Evolutionary conservation across 2,113 vertebrate genomes (phyloP).

Genomic region (Cathartes aura): DNA sequence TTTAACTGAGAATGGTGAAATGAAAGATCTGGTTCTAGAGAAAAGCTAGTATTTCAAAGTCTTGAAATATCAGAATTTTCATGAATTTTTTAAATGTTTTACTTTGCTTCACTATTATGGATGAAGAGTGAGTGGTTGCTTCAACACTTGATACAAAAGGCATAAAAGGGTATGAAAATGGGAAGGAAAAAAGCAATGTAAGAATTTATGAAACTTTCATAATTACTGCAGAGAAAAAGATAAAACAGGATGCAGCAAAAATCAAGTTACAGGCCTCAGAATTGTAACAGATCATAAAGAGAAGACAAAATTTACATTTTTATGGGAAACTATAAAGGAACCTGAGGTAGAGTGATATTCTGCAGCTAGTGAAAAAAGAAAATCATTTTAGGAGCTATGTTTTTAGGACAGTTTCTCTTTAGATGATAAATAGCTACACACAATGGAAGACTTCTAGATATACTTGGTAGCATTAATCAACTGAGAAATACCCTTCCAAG

Average conservation of each 20-base stretch:
- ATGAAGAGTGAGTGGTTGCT: background rate
- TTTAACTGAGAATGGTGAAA: background rate
- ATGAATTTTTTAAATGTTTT: background rate
- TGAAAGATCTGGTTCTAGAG: background rate
- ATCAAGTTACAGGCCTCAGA: slow-evolving; percentile 5
- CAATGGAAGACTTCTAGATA: background rate
- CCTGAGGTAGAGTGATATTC: background rate
- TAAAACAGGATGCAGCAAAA: background rate
- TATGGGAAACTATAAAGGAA: slow-evolving; percentile 39
- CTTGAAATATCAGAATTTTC: background rate
- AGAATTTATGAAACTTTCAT: background rate
- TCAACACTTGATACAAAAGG: background rate
- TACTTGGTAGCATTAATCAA: slow-evolving; percentile 5
- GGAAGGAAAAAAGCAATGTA: background rate
- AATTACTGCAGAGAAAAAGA: slow-evolving; percentile 23
- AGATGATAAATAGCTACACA: slow-evolving; percentile 18
- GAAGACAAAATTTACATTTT: slow-evolving; percentile 62
- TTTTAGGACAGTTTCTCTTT: slow-evolving; percentile 27
- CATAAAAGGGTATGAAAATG: background rate
- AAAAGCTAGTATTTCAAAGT: background rate
- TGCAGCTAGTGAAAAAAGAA: background rate
- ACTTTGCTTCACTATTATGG: background rate
- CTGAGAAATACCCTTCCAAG: background rate
- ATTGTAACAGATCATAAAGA: background rate
- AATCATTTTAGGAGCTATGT: background rate